These are phyloP conservation scores for Idaea dimidiata DNA, from an alignment of 2,888 invertebrate species.

Conservation along the genomic window DNA sequence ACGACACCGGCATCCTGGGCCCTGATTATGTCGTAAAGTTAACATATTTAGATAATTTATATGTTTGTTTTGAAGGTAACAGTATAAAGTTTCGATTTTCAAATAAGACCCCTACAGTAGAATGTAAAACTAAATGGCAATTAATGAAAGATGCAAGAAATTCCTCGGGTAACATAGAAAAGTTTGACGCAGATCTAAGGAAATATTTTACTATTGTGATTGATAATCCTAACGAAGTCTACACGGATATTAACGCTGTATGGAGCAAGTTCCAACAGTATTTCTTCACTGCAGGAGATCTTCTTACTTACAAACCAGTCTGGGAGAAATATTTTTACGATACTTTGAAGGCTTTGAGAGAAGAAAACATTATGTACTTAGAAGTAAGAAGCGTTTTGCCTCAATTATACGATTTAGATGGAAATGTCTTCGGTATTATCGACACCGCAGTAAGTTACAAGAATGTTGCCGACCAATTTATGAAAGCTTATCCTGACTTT, in stretches of 20 bases:
- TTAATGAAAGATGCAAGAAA: slow-evolving; percentile 71
- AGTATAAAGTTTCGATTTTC: slow-evolving; percentile 54
- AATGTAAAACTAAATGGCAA: slow-evolving; percentile 67
- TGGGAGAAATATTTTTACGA: slow-evolving; percentile 85
- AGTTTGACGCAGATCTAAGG: slow-evolving; percentile 78
- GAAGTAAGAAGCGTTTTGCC: slow-evolving; percentile 85
- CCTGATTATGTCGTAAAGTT: slow-evolving; percentile 82
- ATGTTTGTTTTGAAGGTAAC: slow-evolving; percentile 67
- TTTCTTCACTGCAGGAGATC: slow-evolving; percentile 72
- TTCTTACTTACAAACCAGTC: slow-evolving; percentile 83
- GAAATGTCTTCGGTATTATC: slow-evolving; percentile 72
- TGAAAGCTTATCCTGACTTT: slow-evolving; percentile 82
- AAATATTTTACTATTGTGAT: slow-evolving; percentile 79
- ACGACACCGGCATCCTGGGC: slow-evolving; percentile 83
- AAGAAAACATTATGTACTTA: slow-evolving; percentile 86
- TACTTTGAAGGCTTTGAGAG: slow-evolving; percentile 81
- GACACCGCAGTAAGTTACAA: slow-evolving; percentile 81
- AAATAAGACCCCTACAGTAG: slow-evolving; percentile 34
- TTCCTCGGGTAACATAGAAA: slow-evolving; percentile 61
- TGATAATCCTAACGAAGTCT: slow-evolving; percentile 65
- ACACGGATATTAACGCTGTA: slow-evolving; percentile 78
- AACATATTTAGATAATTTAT: slow-evolving; percentile 82
- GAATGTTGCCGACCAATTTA: slow-evolving; percentile 78
- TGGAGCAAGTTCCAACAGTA: slow-evolving; percentile 82
- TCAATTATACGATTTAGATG: slow-evolving; percentile 83